Conservation (phyloP, 2,113 vertebrate genomes). For the Thermophis baileyi region DNA sequence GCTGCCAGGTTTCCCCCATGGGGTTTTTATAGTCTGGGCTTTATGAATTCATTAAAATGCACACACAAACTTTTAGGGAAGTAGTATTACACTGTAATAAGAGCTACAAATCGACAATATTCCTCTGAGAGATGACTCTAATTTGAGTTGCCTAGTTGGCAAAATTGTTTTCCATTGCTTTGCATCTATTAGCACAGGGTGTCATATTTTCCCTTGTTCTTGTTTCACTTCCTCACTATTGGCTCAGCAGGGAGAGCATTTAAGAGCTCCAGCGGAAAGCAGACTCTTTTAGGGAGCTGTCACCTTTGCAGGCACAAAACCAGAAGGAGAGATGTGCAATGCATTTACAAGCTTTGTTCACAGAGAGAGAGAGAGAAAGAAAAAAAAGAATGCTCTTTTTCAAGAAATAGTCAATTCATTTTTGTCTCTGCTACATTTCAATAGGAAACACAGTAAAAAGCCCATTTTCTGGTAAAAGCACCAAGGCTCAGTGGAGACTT, state of each 20-base stretch:
- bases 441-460: background rate
- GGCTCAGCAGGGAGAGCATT: slow-evolving; percentile 46
- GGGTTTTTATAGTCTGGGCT: slow-evolving; percentile 63
- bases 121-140: slow-evolving; percentile 64
- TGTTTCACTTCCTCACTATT: slow-evolving; percentile 40
- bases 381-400: background rate
- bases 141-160: slow-evolving; percentile 67
- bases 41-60: slow-evolving; percentile 72
- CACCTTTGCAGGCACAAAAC: slow-evolving; percentile 12
- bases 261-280: slow-evolving; percentile 32
- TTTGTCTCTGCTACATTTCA: background rate
- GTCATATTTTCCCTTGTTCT: slow-evolving; percentile 53
- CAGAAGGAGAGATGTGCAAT: background rate
- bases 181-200: slow-evolving; percentile 62
- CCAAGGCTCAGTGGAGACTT: background rate
- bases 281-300: background rate
- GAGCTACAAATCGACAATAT: slow-evolving; percentile 65
- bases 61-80: slow-evolving; percentile 69
- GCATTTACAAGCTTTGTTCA: background rate
- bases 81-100: slow-evolving; percentile 64
- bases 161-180: slow-evolving; percentile 66
- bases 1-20: slow-evolving; percentile 58
- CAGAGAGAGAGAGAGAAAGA: background rate
- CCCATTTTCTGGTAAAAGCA: background rate
- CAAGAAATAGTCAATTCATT: background rate